A percentile compares a stretch with the other conserved stretches of the same genome.
These are phyloP conservation scores for Microplitis mediator DNA, from an alignment of 1,140 invertebrate genomes.

Conservation along the genomic window DNA sequence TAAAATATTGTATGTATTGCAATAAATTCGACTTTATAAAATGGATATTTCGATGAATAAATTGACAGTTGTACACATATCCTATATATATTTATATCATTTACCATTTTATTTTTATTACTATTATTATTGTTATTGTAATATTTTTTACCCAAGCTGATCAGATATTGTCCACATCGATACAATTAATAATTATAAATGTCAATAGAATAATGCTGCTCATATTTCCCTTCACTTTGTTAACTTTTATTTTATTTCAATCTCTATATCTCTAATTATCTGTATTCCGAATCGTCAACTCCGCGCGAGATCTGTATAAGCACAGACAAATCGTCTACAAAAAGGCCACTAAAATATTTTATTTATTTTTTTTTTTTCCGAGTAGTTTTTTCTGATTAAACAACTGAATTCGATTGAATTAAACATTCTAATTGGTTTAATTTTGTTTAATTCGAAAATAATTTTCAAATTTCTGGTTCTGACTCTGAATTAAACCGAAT, in stretches of 20 bases:
- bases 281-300: neutral
- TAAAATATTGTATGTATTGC: slow-evolving; percentile 2
- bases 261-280: slow-evolving; percentile 14
- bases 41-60: slow-evolving; percentile 21
- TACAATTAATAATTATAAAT: neutral
- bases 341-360: slow-evolving; percentile 35
- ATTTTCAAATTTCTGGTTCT: too few species aligned
- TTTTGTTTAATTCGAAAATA: too few species aligned
- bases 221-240: neutral
- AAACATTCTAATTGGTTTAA: too few species aligned
- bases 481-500: too few species aligned
- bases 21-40: slow-evolving; percentile 15
- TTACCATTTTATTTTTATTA: too few species aligned
- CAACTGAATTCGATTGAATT: too few species aligned
- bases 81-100: neutral
- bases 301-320: slow-evolving; percentile 9
- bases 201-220: neutral
- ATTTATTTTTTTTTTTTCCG: neutral
- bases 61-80: slow-evolving; percentile 14
- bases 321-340: slow-evolving; percentile 27
- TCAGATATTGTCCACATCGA: too few species aligned
- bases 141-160: too few species aligned
- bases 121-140: neutral
- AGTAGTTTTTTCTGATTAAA: too few species aligned
- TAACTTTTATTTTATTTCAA: neutral